Base-by-base conservation (phyloP, 2,113 vertebrate species). In the Platysternon megacephalum region DNA sequence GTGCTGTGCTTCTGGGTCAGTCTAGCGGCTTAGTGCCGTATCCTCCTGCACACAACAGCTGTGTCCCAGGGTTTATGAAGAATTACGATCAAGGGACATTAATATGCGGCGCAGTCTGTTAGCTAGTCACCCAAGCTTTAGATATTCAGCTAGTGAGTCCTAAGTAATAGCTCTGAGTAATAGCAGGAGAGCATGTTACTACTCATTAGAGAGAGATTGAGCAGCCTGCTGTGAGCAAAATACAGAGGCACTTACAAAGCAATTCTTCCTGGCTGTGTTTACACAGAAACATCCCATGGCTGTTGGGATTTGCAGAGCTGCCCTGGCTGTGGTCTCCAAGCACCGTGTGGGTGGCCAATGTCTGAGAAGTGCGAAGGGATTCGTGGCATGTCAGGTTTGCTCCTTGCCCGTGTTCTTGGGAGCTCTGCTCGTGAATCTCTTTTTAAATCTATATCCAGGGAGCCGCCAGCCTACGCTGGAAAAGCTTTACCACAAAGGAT, bases 171-270 rank as follows among this genome's bases (percentile, higher is more conserved):
- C 94, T 16, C 58, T 61, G 29, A 32, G 29, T 16, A 61, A 89
- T 35, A 21, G 90, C 95, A 95, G 92, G 81, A 87, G 93, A 87
- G 78, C 1, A 0, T 42, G 81, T 51, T n/a, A 29, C 13, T 26
- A 87, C 92, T 97, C 89, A 89, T 95, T 94, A 97, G 85, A 92
- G 91, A 89, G 93, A 94, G 94, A 96, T 52, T 89, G 96, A 5
- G 22, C 92, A 89, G 46, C 96, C 94, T 94, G 93, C 96, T 96
- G 92, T 1, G 93, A 95, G 89, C 8, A 4, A 91, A 95, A 94
- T 94, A 95, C 93, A 96, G 95, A 97, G 92, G 72, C 85, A 61
- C 95, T 97, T 95, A 92, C 53, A 39, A 78, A 29, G 74, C 44
- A 46, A 87, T 65, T 14, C 92, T 51, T 4, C 0, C 53, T 46